A percentile compares a stretch with the other conserved stretches of the same genome.
phyloP scores from a whole-genome alignment of 2,888 invertebrate species.

The Choreutis nemorana region DNA sequence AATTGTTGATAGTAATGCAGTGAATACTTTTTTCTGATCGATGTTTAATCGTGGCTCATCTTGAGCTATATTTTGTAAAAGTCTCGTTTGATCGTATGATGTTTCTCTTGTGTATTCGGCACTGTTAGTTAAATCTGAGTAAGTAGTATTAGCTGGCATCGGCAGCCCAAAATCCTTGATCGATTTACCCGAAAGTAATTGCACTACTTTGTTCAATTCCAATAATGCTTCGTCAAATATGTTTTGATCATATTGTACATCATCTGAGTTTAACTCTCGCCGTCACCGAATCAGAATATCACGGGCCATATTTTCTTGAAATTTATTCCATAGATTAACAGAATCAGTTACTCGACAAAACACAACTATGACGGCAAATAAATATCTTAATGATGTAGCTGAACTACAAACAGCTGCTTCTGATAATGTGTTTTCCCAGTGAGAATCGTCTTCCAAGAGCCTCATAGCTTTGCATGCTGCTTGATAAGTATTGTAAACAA shows the following conservation, averaged over 20 bases:
- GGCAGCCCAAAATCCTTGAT: slow-evolving; percentile 16
- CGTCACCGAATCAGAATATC: slow-evolving; percentile 16
- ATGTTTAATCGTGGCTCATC: slow-evolving; percentile 16
- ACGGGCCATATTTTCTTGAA: slow-evolving; percentile 15
- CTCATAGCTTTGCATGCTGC: slow-evolving; percentile 14
- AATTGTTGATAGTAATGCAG: slow-evolving; percentile 12
- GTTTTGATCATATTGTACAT: slow-evolving; percentile 16
- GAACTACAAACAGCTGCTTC: slow-evolving; percentile 15
- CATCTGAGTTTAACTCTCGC: slow-evolving; percentile 14
- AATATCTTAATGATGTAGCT: slow-evolving; percentile 15
- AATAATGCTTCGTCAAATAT: slow-evolving; percentile 16
- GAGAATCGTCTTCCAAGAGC: slow-evolving; percentile 17
- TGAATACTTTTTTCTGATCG: slow-evolving; percentile 15
- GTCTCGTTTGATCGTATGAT: slow-evolving; percentile 15
- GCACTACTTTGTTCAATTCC: slow-evolving; percentile 15
- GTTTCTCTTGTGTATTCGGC: slow-evolving; percentile 16
- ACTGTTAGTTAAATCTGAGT: slow-evolving; percentile 17
- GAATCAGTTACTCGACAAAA: slow-evolving; percentile 15
- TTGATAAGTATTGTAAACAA: slow-evolving; percentile 9
- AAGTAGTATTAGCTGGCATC: slow-evolving; percentile 16
- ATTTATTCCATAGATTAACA: slow-evolving; percentile 15
- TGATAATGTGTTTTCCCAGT: slow-evolving; percentile 17
- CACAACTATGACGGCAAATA: slow-evolving; percentile 15
- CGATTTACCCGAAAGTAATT: slow-evolving; percentile 14
- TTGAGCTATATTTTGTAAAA: slow-evolving; percentile 15